Base-by-base conservation (phyloP, 2,113 vertebrate genomes). In the Otus sunia region DNA sequence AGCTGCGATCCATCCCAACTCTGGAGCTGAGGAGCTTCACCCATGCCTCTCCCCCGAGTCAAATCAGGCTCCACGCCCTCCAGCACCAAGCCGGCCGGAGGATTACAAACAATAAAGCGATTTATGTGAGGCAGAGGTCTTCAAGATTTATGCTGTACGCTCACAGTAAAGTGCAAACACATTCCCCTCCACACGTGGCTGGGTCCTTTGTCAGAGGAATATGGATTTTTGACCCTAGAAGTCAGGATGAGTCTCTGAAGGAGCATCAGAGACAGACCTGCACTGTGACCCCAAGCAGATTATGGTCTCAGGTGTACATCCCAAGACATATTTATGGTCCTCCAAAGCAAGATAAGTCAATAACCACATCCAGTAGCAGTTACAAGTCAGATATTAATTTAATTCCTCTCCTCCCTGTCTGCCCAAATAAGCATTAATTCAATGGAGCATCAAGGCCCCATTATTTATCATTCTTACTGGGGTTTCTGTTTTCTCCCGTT, bases 371-470 rank as follows among this genome's bases (percentile, higher is more conserved):
- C 90, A 95, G 96, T 87, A 94, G 96, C 94, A 96, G 90, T 92
- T 92, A 94, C 93, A 78, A 97, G 96, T 97, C 94, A 88, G 94
- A 96, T 96, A 96, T 95, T 97, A 97, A 97, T 93, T 97, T 94
- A 97, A 97, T 97, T 96, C 91, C 83, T 95, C 68, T 91, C 91
- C 90, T 96, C 92, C 94, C 90, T 95, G 85, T 83, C 93, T 93
- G 92, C 43, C 87, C 45, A 10, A 94, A 91, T 93, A 95, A 91
- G 77, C 79, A 96, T 95, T 96, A 96, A 97, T 96, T 95, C 94
- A 97, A n/a, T 43, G 34, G 71, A 84, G 45, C 64, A 76, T 39
- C 73, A 74, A 52, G 26, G 50, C 76, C 72, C 52, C 5, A 16
- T 60, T 87, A 96, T 97, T 93, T 79, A 85, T 96, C 94, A 94